Conservation (phyloP, 53 echinoderm and acorn worm species). For the Stichopus horrens region DNA sequence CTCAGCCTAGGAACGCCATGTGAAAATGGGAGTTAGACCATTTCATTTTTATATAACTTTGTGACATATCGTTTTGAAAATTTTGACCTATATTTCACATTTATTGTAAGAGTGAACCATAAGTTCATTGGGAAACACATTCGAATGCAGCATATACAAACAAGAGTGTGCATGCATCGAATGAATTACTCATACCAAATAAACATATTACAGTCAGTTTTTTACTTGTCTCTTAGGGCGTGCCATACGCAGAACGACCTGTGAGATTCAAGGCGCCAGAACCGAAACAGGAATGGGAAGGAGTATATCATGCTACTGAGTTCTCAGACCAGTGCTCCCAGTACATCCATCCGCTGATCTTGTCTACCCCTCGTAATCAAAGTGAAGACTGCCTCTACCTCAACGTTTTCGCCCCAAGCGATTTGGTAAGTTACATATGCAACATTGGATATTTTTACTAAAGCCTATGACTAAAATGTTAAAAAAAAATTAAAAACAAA, state of each 20-base stretch:
- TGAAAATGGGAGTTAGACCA: too few species aligned
- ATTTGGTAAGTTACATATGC: slow-evolving; percentile 14
- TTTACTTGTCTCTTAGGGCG: slow-evolving; percentile 36
- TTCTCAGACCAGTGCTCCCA: slow-evolving; percentile 54
- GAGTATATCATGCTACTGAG: slow-evolving; percentile 57
- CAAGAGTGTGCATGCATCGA: too few species aligned
- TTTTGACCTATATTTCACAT: too few species aligned
- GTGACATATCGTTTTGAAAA: too few species aligned
- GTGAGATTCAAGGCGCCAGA: slow-evolving; percentile 55
- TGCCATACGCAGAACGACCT: slow-evolving; percentile 71
- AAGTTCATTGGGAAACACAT: too few species aligned
- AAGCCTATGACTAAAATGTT: too few species aligned
- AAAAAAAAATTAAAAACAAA: too few species aligned
- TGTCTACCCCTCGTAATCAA: background rate
- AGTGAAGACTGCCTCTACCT: slow-evolving; percentile 63
- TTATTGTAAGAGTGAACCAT: too few species aligned
- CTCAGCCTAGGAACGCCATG: too few species aligned
- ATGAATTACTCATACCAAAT: too few species aligned
- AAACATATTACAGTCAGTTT: background rate
- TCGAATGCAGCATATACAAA: too few species aligned
- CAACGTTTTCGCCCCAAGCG: slow-evolving; percentile 52
- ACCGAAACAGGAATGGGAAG: slow-evolving; percentile 48
- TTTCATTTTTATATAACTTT: too few species aligned
- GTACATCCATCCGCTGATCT: slow-evolving; percentile 12
- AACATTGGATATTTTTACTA: background rate